phyloP scores from a whole-genome alignment of 2,113 vertebrate genomes.

The Atlantisia rogersi region DNA sequence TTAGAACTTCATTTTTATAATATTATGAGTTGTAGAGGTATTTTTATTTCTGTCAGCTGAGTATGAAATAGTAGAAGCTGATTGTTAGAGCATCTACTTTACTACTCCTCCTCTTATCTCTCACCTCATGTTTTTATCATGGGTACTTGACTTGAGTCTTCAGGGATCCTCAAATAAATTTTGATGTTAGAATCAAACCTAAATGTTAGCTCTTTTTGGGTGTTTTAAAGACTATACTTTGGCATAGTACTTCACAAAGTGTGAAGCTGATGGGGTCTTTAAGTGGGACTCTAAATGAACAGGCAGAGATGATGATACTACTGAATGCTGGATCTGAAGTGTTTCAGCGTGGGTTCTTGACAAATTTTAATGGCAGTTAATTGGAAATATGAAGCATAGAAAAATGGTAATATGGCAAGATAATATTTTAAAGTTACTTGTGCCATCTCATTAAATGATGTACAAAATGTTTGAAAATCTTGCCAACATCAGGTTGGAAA shows the following conservation, averaged over 20 bases:
- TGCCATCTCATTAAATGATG: background rate
- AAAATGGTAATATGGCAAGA: background rate
- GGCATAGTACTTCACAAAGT: background rate
- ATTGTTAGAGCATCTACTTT: background rate
- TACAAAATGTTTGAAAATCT: background rate
- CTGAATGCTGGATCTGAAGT: background rate
- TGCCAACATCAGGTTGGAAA: background rate
- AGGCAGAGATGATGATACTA: background rate
- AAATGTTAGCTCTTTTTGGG: background rate
- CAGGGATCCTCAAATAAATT: background rate
- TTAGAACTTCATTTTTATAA: background rate
- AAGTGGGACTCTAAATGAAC: background rate
- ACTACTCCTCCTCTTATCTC: background rate
- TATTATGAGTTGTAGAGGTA: background rate
- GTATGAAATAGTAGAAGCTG: background rate
- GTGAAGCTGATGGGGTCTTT: background rate
- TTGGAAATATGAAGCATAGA: background rate
- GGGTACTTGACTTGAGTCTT: background rate
- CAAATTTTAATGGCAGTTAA: background rate
- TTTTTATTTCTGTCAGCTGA: background rate
- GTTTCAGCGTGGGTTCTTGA: background rate
- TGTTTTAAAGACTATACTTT: background rate
- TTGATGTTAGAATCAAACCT: background rate
- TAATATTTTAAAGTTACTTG: background rate
- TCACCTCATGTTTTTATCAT: background rate